Conservation (phyloP, 2,888 invertebrate species). For the Plagodis dolabraria region DNA sequence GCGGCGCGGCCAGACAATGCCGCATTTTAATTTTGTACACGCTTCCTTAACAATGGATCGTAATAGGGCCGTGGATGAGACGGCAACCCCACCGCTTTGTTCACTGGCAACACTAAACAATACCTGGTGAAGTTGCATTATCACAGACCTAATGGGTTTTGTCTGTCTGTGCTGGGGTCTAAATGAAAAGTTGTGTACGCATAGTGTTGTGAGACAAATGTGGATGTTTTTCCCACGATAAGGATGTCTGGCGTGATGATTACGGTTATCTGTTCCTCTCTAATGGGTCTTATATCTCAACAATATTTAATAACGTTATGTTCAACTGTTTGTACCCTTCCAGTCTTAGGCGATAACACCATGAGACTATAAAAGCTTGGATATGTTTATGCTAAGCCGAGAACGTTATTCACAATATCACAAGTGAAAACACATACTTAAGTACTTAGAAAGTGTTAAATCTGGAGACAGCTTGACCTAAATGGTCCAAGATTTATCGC, state of each 20-base stretch:
- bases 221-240: constrained; percentile 66
- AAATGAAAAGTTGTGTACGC: constrained; percentile 66
- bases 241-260: constrained; percentile 44
- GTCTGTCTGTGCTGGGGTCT: constrained; percentile 60
- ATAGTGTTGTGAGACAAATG: constrained; percentile 62
- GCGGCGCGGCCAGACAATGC: constrained; percentile 71
- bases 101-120: constrained; percentile 77
- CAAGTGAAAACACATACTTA: constrained; percentile 19
- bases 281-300: constrained; percentile 38
- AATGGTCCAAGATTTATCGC: constrained; percentile 53
- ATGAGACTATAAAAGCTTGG: constrained; percentile 3
- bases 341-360: constrained; percentile 1
- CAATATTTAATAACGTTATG: constrained; percentile 12
- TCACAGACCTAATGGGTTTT: constrained; percentile 81
- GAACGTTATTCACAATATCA: constrained; percentile 9
- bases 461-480: constrained; percentile 44
- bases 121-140: constrained; percentile 83
- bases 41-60: constrained; percentile 63
- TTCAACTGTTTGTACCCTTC: constrained; percentile 14
- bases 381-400: constrained; percentile 2
- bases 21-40: constrained; percentile 82
- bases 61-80: constrained; percentile 79
- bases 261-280: constrained; percentile 48
- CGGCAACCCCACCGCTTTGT: constrained; percentile 73
- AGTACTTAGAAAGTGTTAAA: constrained; percentile 34